Evolutionary conservation across 2,797 vertebrate species (phyloP).

Genomic region (Sebastes diploproa): DNA sequence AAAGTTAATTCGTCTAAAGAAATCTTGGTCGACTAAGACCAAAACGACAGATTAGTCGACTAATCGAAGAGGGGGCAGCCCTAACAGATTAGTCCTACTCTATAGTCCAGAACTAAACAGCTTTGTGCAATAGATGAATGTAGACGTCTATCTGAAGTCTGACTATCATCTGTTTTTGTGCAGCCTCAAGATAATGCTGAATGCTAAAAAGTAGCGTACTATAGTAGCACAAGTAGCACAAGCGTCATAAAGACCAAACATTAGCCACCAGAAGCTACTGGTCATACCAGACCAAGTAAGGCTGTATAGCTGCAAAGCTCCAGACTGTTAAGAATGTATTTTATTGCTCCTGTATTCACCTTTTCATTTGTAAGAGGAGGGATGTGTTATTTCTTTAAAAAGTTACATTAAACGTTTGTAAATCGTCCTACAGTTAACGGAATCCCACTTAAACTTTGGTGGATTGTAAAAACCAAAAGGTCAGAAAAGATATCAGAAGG

Average conservation of each 20-base stretch:
- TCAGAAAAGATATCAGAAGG: not conserved
- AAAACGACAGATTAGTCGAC: too few relatives aligned
- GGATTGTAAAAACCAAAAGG: not conserved
- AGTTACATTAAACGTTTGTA: not conserved
- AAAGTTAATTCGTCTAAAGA: too few relatives aligned
- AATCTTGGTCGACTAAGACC: too few relatives aligned
- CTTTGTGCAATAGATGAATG: not conserved
- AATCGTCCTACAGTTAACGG: not conserved
- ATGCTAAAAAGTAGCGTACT: not conserved
- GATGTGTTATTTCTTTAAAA: not conserved
- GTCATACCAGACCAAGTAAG: not conserved
- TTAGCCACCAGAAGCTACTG: too few relatives aligned
- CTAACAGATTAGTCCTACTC: too few relatives aligned
- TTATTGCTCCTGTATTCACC: not conserved
- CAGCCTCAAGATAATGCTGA: not conserved
- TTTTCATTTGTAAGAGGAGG: not conserved
- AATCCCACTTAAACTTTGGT: not conserved
- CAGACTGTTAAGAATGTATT: not conserved
- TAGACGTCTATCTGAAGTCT: not conserved
- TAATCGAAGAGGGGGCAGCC: too few relatives aligned
- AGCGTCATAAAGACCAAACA: not conserved
- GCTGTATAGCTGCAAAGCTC: not conserved
- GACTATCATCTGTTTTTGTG: not conserved
- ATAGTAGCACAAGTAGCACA: not conserved
- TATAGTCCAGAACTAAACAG: not conserved